A percentile compares a stretch with the other conserved stretches of the same genome.
Conservation (phyloP, 2,797 vertebrate genomes). For the Pogonophryne albipinna region DNA sequence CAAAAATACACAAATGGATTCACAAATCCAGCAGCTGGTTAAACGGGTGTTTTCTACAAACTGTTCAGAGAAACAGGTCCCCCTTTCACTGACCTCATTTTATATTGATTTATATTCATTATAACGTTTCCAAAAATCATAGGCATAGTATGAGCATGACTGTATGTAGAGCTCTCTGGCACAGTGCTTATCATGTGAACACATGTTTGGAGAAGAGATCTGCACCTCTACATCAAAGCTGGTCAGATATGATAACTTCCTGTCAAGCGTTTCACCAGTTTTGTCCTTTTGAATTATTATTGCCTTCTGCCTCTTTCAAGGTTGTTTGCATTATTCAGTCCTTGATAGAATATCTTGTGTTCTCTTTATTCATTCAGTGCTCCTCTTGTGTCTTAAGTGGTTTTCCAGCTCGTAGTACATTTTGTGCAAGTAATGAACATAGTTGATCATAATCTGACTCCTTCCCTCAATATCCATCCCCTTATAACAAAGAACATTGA, state of each 20-base stretch:
- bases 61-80: neutral
- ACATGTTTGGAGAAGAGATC: slow-evolving; percentile 36
- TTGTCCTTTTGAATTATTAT: slow-evolving; percentile 31
- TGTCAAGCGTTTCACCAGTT: slow-evolving; percentile 19
- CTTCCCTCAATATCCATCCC: slow-evolving; percentile 31
- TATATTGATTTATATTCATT: slow-evolving; percentile 4
- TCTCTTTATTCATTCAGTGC: neutral
- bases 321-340: slow-evolving; percentile 25
- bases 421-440: slow-evolving; percentile 26
- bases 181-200: slow-evolving; percentile 46
- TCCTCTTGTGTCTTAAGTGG: slow-evolving; percentile 9
- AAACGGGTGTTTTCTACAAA: neutral
- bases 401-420: slow-evolving; percentile 30
- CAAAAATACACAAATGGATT: neutral
- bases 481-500: slow-evolving; percentile 24
- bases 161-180: slow-evolving; percentile 37
- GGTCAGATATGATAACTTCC: slow-evolving; percentile 29
- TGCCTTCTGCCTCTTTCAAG: neutral
- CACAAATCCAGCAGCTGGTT: neutral
- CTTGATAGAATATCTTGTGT: slow-evolving; percentile 16
- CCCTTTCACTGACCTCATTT: slow-evolving; percentile 28
- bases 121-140: neutral
- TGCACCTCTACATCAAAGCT: slow-evolving; percentile 34
- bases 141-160: slow-evolving; percentile 10
- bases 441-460: slow-evolving; percentile 8